phyloP scores from a whole-genome alignment of 1,140 invertebrate genomes.

The Diuraphis noxia region DNA sequence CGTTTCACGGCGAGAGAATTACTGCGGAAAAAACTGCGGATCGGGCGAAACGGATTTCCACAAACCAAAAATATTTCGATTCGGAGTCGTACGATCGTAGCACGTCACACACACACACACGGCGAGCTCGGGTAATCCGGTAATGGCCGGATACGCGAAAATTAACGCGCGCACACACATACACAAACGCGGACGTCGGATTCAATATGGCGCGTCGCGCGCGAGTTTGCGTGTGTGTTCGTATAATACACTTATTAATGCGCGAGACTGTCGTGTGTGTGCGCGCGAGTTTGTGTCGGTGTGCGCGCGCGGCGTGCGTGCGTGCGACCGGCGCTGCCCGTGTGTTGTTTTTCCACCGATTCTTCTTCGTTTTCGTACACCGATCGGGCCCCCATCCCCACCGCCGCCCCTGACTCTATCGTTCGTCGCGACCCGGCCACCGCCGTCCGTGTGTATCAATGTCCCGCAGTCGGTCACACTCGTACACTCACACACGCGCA shows the following conservation, averaged over 20 bases:
- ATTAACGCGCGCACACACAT: conserved; percentile 36
- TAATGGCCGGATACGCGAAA: conserved; percentile 54
- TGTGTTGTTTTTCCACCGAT: conserved; percentile 54
- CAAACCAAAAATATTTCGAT: background rate
- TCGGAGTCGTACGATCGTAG: background rate
- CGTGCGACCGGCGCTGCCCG: conserved; percentile 31
- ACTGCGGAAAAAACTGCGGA: background rate
- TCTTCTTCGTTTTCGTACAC: conserved; percentile 53
- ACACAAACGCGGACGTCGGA: conserved; percentile 17
- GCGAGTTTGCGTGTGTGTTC: background rate
- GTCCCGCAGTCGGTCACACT: conserved; percentile 50
- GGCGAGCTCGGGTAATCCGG: conserved; percentile 29
- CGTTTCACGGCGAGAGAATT: too few species aligned
- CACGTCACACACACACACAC: background rate
- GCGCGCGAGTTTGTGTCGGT: background rate
- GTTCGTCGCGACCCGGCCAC: background rate
- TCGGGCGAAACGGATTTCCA: background rate
- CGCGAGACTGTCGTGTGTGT: background rate
- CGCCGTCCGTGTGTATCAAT: conserved; percentile 33
- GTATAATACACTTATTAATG: conserved; percentile 10
- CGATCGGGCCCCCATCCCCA: background rate
- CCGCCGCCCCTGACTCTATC: background rate
- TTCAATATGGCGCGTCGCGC: conserved; percentile 51
- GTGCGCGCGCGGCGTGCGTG: background rate
- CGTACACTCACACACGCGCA: conserved; percentile 23